Evolutionary conservation across 2,888 invertebrate genomes (phyloP).

Genomic region (Acronicta leporina): DNA sequence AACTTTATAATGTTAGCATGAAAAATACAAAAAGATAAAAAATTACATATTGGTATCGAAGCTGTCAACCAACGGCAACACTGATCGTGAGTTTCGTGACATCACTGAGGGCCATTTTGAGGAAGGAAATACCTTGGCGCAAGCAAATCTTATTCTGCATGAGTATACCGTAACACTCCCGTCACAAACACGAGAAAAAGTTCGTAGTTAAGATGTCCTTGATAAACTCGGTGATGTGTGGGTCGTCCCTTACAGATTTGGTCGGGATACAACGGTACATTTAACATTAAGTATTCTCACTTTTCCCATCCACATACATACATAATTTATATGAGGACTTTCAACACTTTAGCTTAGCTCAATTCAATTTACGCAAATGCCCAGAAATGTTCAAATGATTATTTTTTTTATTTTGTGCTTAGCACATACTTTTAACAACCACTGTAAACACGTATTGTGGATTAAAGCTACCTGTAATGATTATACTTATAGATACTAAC

Average conservation of each 20-base stretch:
- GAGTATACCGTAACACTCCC: conserved; percentile 14
- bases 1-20: too few relatives aligned
- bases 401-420: conserved; percentile 49
- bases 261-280: conserved; percentile 37
- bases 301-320: conserved; percentile 21
- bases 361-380: conserved; percentile 11
- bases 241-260: conserved; percentile 29
- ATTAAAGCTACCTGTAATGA: conserved; percentile 16
- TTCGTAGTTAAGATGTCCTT: conserved; percentile 27
- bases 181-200: conserved; percentile 33
- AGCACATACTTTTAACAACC: conserved; percentile 56
- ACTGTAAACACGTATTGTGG: conserved; percentile 29
- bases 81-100: too few relatives aligned
- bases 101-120: too few relatives aligned
- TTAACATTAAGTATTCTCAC: conserved; percentile 31
- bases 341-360: conserved; percentile 22
- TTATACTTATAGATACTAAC: conserved; percentile 19
- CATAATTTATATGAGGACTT: conserved; percentile 30
- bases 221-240: conserved; percentile 35
- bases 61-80: too few relatives aligned
- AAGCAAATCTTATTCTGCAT: too few relatives aligned
- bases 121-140: too few relatives aligned
- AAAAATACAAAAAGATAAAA: too few relatives aligned
- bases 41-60: too few relatives aligned
- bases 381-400: conserved; percentile 2